Percentiles rank a stretch among this genome's conserved stretches.
Conservation (phyloP, 2,797 vertebrate species). For the Thamnophis elegans region DNA sequence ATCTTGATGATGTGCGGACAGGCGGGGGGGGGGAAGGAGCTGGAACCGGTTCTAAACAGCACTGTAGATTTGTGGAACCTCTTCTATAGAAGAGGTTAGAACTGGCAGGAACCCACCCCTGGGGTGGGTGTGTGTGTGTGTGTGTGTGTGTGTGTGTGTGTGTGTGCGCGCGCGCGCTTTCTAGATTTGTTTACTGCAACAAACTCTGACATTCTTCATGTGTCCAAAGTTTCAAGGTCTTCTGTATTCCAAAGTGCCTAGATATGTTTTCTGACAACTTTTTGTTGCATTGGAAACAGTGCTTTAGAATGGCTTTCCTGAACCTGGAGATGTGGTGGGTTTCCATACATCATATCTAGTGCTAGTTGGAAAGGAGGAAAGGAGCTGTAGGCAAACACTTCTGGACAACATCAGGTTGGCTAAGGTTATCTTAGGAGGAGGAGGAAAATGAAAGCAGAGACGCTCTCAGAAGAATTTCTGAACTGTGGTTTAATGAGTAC, state of each 20-base stretch:
- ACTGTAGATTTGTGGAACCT: no score
- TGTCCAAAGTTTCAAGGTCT: neutral
- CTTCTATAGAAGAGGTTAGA: no score
- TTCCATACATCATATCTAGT: neutral
- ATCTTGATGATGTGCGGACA: no score
- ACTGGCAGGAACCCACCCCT: no score
- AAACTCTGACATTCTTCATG: neutral
- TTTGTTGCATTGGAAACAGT: neutral
- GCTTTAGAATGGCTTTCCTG: neutral
- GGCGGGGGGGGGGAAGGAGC: no score
- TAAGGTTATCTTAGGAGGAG: neutral
- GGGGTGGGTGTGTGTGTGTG: no score
- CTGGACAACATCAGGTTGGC: neutral
- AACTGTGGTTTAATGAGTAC: slow-evolving; percentile 5
- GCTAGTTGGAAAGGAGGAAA: neutral
- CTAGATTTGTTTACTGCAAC: no score
- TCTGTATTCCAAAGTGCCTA: neutral
- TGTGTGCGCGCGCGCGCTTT: no score
- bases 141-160: no score
- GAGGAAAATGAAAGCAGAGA: neutral
- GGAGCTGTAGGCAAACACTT: neutral
- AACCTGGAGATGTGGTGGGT: neutral
- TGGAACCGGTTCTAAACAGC: no score
- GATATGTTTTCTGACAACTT: neutral
- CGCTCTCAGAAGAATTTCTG: neutral